Percentiles rank a stretch among this genome's conserved stretches.
These are phyloP conservation scores for Acronicta psi DNA, from an alignment of 2,888 invertebrate species.

Conservation along the genomic window DNA sequence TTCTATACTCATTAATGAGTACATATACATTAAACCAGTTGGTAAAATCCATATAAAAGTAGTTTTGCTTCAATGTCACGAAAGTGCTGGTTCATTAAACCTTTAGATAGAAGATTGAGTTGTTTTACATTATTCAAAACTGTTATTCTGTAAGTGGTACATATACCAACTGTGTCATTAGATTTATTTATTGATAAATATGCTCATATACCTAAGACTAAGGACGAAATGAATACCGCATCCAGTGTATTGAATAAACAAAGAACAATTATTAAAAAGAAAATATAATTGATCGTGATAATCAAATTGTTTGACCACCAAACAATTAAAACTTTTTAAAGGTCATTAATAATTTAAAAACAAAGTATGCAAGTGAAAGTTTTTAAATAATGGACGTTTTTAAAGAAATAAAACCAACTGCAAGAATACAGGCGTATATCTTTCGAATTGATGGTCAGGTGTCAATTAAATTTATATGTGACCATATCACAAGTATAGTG, in stretches of 20 bases:
- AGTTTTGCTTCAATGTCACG: too few species aligned
- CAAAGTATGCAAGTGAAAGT: slow-evolving; percentile 28
- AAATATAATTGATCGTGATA: slow-evolving; percentile 17
- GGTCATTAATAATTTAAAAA: slow-evolving; percentile 25
- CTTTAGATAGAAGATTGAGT: not conserved
- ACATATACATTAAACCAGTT: not conserved
- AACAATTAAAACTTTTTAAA: slow-evolving; percentile 29
- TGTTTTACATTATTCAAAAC: too few species aligned
- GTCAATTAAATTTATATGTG: too few species aligned
- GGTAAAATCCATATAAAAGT: too few species aligned
- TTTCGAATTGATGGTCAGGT: too few species aligned
- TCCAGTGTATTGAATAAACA: not conserved
- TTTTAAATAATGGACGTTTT: not conserved
- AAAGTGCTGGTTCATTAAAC: slow-evolving; percentile 4
- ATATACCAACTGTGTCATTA: too few species aligned
- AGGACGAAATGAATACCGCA: too few species aligned
- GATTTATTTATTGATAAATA: too few species aligned
- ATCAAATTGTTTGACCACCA: slow-evolving; percentile 1
- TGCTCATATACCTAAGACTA: not conserved
- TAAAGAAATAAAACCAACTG: too few species aligned
- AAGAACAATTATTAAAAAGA: slow-evolving; percentile 14
- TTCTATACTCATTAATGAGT: slow-evolving; percentile 14
- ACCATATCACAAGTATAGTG: too few species aligned
- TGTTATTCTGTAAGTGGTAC: too few species aligned
- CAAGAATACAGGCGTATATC: too few species aligned